Percentiles rank a stretch among this genome's conserved stretches.
These are phyloP conservation scores for Cabera pusaria DNA, from an alignment of 2,888 invertebrate genomes.

Conservation along the genomic window DNA sequence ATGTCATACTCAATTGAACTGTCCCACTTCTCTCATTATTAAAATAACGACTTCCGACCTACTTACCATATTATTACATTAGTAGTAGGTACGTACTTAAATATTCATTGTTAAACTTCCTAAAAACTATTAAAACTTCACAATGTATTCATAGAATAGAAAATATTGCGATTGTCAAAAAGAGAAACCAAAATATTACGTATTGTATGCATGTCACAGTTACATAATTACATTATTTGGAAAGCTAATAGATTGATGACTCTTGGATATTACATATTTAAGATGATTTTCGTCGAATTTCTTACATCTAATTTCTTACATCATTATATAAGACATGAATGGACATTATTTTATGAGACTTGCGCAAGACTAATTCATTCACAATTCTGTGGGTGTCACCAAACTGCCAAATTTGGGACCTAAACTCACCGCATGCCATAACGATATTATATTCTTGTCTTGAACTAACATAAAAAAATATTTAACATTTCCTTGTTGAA, in stretches of 20 bases:
- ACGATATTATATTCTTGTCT: too few species aligned
- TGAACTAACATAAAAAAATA: too few species aligned
- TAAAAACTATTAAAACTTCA: constrained; percentile 26
- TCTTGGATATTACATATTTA: constrained; percentile 39
- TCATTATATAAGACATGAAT: constrained; percentile 35
- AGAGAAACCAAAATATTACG: constrained; percentile 48
- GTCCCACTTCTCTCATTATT: constrained; percentile 15
- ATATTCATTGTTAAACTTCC: constrained; percentile 19
- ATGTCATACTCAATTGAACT: constrained; percentile 10
- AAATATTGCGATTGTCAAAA: constrained; percentile 32
- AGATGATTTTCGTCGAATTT: constrained; percentile 42
- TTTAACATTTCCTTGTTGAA: too few species aligned
- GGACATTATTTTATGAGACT: constrained; percentile 16
- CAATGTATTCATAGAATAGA: constrained; percentile 25
- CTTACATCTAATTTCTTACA: constrained; percentile 39
- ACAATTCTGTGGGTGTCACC: too few species aligned
- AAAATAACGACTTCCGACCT: constrained; percentile 14
- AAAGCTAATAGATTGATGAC: constrained; percentile 53
- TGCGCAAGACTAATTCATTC: too few species aligned
- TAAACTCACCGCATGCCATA: too few species aligned
- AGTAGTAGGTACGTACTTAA: too few species aligned
- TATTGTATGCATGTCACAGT: constrained; percentile 43
- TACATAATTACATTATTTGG: constrained; percentile 43
- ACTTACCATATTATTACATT: constrained; percentile 16
- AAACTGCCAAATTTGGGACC: too few species aligned